Evolutionary conservation across 2,888 invertebrate species (phyloP).

Genomic region (Andrena camellia): DNA sequence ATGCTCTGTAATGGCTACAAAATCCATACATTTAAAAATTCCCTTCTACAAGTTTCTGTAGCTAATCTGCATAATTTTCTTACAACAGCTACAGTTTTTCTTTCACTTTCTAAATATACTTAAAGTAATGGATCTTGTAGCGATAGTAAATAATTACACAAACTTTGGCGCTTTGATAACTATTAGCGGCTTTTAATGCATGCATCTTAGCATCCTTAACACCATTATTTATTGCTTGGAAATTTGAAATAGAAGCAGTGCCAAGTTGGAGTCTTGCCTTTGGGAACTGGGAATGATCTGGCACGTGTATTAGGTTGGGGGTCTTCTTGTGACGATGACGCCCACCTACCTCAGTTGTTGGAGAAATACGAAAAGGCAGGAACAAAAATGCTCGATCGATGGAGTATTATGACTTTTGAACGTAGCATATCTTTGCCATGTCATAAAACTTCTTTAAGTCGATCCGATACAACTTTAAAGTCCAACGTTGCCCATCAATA

Average conservation of each 20-base stretch:
- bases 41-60: slow-evolving; percentile 16
- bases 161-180: neutral
- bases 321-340: slow-evolving; percentile 97
- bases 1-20: slow-evolving; percentile 13
- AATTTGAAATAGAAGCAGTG: slow-evolving; percentile 91
- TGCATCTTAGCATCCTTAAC: slow-evolving; percentile 10
- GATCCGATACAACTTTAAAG: slow-evolving; percentile 86
- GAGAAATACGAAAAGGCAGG: slow-evolving; percentile 98
- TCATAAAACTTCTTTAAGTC: slow-evolving; percentile 86
- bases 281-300: slow-evolving; percentile 98
- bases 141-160: slow-evolving; percentile 9
- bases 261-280: slow-evolving; percentile 96
- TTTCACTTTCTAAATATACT: neutral
- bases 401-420: slow-evolving; percentile 98
- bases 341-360: slow-evolving; percentile 95
- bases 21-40: slow-evolving; percentile 18
- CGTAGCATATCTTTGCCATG: slow-evolving; percentile 89
- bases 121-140: neutral
- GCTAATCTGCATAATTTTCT: neutral
- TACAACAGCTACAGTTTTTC: neutral
- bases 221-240: slow-evolving; percentile 62
- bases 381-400: slow-evolving; percentile 98
- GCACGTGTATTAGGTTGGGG: slow-evolving; percentile 99
- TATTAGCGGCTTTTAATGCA: neutral
- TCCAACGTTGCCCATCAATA: slow-evolving; percentile 89